Evolutionary conservation across 2,888 invertebrate species (phyloP).

Genomic region (Dromius quadrimaculatus): DNA sequence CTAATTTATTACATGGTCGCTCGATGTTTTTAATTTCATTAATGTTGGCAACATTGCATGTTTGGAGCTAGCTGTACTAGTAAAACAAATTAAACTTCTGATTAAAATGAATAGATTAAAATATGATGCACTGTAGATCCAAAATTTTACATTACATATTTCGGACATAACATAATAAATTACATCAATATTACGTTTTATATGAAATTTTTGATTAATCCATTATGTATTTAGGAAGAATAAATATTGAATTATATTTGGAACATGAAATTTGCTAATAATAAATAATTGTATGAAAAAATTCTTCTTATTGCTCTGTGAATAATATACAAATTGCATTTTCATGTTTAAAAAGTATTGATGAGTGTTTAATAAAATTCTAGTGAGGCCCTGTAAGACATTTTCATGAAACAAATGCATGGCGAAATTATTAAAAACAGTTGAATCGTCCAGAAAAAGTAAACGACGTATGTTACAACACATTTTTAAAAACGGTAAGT

Average conservation of each 20-base stretch:
- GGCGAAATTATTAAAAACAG: slow-evolving; percentile 30
- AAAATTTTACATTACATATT: slow-evolving; percentile 2
- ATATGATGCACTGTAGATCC: not conserved
- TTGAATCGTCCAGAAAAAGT: not conserved
- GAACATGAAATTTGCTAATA: no score
- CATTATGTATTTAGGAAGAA: not conserved
- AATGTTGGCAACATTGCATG: slow-evolving; percentile 27
- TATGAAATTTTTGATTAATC: not conserved
- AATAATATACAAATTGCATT: not conserved
- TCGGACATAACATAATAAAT: slow-evolving; percentile 5
- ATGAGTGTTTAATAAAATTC: slow-evolving; percentile 31
- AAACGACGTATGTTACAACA: not conserved
- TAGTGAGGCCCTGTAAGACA: slow-evolving; percentile 14
- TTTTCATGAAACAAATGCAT: slow-evolving; percentile 21
- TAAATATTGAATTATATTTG: no score
- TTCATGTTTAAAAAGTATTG: not conserved
- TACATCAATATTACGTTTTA: not conserved
- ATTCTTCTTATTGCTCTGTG: not conserved
- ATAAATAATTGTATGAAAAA: not conserved
- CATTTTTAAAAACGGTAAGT: slow-evolving; percentile 10
- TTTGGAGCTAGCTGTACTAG: slow-evolving; percentile 1
- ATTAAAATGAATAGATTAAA: slow-evolving; percentile 14
- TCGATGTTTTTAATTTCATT: slow-evolving; percentile 40
- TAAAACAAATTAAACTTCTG: slow-evolving; percentile 30
- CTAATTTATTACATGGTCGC: slow-evolving; percentile 24